Evolutionary conservation across 1,140 invertebrate species (phyloP).

Genomic region (Cherax quadricarinatus): DNA sequence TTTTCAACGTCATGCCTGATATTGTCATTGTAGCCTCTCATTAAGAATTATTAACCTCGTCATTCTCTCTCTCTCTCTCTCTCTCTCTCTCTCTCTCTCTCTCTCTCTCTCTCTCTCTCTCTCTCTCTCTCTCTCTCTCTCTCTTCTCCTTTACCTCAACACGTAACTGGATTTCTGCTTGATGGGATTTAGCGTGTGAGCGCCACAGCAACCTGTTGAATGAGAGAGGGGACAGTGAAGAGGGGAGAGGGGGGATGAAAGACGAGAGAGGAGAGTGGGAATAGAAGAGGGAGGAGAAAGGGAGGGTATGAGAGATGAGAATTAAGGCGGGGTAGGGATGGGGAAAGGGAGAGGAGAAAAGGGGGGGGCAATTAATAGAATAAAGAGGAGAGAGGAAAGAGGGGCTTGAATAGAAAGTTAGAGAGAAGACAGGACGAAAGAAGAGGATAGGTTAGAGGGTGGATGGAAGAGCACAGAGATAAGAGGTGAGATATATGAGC

Average conservation of each 20-base stretch:
- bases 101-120: too few species aligned
- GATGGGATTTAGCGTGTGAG: neutral
- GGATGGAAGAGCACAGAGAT: neutral
- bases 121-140: neutral
- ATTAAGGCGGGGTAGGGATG: neutral
- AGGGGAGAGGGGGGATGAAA: neutral
- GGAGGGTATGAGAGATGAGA: neutral
- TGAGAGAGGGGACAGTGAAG: neutral
- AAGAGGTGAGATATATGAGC: too few species aligned
- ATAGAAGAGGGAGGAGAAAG: neutral
- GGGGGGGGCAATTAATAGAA: neutral
- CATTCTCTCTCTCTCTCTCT: neutral
- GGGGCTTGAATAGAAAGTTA: neutral
- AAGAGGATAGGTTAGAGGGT: neutral
- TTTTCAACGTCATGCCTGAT: too few species aligned
- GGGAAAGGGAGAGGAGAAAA: neutral
- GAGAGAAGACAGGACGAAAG: neutral
- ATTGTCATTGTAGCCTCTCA: too few species aligned
- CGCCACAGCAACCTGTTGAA: conserved; percentile 5
- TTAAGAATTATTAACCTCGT: too few species aligned
- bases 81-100: neutral
- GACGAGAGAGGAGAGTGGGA: neutral
- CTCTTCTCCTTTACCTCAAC: neutral
- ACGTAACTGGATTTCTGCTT: conserved; percentile 23
- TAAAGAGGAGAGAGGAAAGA: neutral